Evolutionary conservation across 2,797 vertebrate species (phyloP), one percentile per base, ranked within the genome.

Genomic region (Florisuga fusca): DNA sequence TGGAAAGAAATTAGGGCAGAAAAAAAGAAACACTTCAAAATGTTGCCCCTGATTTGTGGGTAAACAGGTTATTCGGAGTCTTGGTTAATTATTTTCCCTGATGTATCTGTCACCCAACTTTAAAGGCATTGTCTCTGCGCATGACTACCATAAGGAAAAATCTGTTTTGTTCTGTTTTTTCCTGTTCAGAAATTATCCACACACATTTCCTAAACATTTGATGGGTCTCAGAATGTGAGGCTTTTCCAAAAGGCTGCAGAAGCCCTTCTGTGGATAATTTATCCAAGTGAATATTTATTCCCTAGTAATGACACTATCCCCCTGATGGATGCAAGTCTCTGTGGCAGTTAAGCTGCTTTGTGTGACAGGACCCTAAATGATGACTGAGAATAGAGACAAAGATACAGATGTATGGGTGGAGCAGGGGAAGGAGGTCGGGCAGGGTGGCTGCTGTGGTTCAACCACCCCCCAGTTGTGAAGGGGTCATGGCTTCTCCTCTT

Each of bases 211-310:
- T 72, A 84, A 86, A 51, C 8, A 26, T 71, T 71, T 57, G 36
- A 71, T 15, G 53, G 41, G 7, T 69, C 67, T 76, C 87, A 34
- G 33, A 89, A 22, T 43, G 26, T n/a, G 41, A 90, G 29, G 13
- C 15, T 82, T 89, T 93, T 82, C 61, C 78, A 87, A 95, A 74
- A 10, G 53, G 41, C 53, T 92, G 50, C 67, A 93, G 89, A 84
- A 94, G 31, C 23, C 45, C 21, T 90, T 94, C 77, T 77, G 55
- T 7, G 6, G 23, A 59, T 87, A 33, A 79, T 79, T 84, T 86
- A 81, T 61, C 74, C 1, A 0, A 38, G 53, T 33, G 82, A 88
- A 33, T 90, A 88, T 84, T 73, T 84, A 78, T 53, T 75, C 79
- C 54, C 34, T 71, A 57, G 58, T 25, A 91, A 67, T 51, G 62